Evolutionary conservation across 2,113 vertebrate species (phyloP).

Genomic region (Thryonomys swinderianus): DNA sequence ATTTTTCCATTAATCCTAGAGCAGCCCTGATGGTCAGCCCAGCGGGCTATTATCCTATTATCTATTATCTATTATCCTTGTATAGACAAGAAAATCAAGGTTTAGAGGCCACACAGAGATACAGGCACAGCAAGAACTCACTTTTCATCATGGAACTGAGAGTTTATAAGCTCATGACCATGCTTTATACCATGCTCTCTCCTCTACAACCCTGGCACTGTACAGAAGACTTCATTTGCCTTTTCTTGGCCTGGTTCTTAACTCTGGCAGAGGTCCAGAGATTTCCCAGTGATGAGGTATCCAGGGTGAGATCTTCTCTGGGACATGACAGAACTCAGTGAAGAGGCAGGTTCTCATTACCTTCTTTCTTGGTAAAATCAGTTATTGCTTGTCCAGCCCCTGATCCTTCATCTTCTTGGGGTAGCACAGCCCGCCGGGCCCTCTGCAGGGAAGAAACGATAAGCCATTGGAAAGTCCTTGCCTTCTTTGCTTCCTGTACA

Average conservation of each 20-base stretch:
- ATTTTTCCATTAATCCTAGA: too few relatives aligned
- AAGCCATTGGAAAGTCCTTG: neutral
- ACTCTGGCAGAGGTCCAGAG: neutral
- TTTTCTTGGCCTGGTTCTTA: neutral
- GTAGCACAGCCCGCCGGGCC: constrained; percentile 82
- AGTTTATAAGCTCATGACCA: neutral
- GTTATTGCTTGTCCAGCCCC: constrained; percentile 48
- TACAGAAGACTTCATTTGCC: neutral
- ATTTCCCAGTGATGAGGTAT: neutral
- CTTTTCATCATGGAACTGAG: neutral
- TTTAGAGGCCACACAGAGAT: neutral
- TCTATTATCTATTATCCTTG: too few relatives aligned
- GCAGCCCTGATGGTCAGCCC: neutral
- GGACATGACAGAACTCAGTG: neutral
- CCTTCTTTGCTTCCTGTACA: neutral
- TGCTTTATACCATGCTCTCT: neutral
- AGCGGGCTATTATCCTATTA: neutral
- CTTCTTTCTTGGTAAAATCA: constrained; percentile 83
- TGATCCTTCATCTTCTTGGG: constrained; percentile 86
- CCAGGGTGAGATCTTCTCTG: neutral
- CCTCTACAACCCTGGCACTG: neutral
- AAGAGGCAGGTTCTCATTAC: constrained; percentile 62
- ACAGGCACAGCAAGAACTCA: neutral
- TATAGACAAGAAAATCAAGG: neutral
- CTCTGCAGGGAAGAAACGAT: constrained; percentile 81